Conservation (phyloP, 2,888 invertebrate genomes). For the Ectemnius cavifrons region DNA sequence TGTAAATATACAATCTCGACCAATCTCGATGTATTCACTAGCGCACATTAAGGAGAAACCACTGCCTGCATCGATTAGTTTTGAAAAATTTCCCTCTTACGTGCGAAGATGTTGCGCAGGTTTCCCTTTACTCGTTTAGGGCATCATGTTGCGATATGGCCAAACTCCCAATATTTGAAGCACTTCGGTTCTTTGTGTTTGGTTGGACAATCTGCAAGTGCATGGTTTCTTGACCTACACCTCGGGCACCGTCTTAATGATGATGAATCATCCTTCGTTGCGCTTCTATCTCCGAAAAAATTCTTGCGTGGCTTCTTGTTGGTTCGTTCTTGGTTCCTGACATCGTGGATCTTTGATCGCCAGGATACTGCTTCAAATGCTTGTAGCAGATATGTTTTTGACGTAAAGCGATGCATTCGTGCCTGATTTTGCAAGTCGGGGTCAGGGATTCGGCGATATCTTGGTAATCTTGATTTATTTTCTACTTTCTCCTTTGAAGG, state of each 20-base stretch:
- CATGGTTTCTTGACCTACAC: background rate
- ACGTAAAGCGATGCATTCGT: background rate
- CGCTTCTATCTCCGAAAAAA: background rate
- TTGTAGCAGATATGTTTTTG: background rate
- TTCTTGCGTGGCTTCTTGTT: background rate
- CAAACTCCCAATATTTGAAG: conserved; percentile 5
- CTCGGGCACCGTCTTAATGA: background rate
- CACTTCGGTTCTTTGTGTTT: conserved; percentile 11
- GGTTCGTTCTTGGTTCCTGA: background rate
- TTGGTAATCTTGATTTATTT: too few relatives aligned
- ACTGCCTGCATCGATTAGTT: conserved; percentile 7
- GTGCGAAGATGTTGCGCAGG: background rate
- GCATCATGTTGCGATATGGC: conserved; percentile 5
- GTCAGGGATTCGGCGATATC: background rate
- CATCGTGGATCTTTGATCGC: background rate
- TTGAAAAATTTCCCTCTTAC: background rate
- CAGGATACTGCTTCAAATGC: background rate
- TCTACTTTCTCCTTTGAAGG: too few relatives aligned
- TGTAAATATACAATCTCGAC: conserved; percentile 5
- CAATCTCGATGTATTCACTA: conserved; percentile 3
- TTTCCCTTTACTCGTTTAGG: background rate
- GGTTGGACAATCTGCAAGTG: conserved; percentile 8
- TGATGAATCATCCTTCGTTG: background rate
- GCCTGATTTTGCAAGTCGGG: background rate
- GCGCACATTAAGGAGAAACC: background rate